These are phyloP conservation scores for Myzus persicae DNA, from an alignment of 1,140 invertebrate species.

Conservation along the genomic window DNA sequence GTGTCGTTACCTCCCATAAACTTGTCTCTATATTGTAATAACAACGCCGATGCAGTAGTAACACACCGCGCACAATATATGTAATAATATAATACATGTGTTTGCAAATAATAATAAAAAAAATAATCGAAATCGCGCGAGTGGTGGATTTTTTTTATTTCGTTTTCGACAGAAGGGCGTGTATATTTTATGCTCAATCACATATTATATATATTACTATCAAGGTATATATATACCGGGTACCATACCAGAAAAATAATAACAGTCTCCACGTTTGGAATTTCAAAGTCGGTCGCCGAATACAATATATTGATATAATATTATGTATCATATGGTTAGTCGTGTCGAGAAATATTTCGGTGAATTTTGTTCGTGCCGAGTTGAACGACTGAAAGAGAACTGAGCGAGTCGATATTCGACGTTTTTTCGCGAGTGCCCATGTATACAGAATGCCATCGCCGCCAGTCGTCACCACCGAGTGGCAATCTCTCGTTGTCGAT, in stretches of 20 bases:
- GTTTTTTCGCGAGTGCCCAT: background rate
- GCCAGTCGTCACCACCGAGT: background rate
- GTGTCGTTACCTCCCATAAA: conserved; percentile 33
- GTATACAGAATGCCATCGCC: background rate
- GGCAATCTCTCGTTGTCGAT: background rate
- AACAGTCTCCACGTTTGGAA: background rate
- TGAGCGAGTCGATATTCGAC: background rate
- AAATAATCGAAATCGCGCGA: background rate
- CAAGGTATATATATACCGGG: background rate
- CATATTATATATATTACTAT: background rate
- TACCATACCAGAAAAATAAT: background rate
- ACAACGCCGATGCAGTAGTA: background rate
- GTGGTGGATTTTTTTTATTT: background rate
- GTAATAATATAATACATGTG: background rate
- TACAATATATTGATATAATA: too few species aligned
- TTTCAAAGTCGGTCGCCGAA: background rate
- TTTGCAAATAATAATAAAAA: background rate
- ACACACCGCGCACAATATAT: background rate
- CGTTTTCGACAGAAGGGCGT: background rate
- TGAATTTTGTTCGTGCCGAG: background rate
- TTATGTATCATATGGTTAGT: background rate
- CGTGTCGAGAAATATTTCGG: background rate
- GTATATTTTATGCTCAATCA: background rate
- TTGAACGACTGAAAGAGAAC: background rate
- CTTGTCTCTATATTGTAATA: background rate